Evolutionary conservation across 53 echinoderm and acorn worm genomes (phyloP).

Genomic region (Glandiceps talaboti): DNA sequence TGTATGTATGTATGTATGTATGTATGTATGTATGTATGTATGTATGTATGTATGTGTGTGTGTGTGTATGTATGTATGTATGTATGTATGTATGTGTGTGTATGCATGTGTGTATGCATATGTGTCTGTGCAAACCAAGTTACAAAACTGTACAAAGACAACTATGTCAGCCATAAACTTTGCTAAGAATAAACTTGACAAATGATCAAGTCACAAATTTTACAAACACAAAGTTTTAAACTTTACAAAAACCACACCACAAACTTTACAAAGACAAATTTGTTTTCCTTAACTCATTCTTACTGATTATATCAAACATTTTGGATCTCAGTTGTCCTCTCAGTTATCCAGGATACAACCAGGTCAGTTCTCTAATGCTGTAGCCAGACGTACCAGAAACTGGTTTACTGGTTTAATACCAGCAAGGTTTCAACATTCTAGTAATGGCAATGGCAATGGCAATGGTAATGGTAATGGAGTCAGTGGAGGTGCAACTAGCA

Average conservation of each 20-base stretch:
- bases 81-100: neutral
- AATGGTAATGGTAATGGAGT: neutral
- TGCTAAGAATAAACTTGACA: no score
- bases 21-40: neutral
- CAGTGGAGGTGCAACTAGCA: neutral
- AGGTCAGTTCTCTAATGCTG: conserved; percentile 62
- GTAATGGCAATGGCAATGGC: neutral
- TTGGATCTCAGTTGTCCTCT: conserved; percentile 78
- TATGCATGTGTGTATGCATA: no score
- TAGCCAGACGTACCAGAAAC: conserved; percentile 84
- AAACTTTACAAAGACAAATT: neutral
- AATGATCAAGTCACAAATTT: no score
- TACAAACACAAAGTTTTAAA: no score
- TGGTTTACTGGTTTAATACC: conserved; percentile 39
- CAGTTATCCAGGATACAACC: conserved; percentile 89
- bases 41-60: neutral
- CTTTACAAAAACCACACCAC: no score
- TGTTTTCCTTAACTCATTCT: conserved; percentile 2
- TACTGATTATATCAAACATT: conserved; percentile 99
- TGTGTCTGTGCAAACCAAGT: no score
- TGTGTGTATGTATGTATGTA: neutral
- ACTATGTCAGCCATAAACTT: no score
- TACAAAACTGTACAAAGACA: no score
- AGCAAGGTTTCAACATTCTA: neutral
- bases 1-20: neutral